A percentile compares a stretch with the other conserved stretches of the same genome.
Conservation (phyloP, 2,797 vertebrate species). For the Threskiornis aethiopicus region DNA sequence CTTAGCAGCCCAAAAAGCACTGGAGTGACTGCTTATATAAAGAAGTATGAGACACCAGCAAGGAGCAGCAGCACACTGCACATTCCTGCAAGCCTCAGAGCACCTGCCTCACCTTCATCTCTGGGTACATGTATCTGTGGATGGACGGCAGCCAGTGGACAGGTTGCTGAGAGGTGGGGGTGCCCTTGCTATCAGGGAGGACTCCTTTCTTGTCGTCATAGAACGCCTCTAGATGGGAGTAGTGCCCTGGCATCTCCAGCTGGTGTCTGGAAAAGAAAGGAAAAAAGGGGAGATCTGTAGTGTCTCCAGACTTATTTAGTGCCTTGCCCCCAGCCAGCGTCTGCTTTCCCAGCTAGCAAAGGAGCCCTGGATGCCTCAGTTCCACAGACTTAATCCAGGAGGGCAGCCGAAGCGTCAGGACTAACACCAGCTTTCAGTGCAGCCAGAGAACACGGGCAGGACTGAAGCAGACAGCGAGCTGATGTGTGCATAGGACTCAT, state of each 20-base stretch:
- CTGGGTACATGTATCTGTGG: constrained; percentile 96
- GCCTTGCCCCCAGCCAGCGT: neutral
- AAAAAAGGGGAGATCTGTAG: neutral
- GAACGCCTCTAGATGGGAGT: constrained; percentile 95
- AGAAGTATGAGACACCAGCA: neutral
- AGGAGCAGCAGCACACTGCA: neutral
- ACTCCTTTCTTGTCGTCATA: constrained; percentile 98
- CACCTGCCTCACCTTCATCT: constrained; percentile 90
- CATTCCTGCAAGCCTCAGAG: neutral
- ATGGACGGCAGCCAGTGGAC: constrained; percentile 85
- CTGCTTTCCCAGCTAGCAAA: neutral
- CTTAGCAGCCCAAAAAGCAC: neutral
- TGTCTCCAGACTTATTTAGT: neutral
- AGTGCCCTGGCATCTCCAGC: constrained; percentile 93
- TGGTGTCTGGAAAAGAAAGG: constrained; percentile 84
- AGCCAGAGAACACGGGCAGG: neutral
- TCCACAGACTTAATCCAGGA: neutral
- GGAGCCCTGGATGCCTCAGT: neutral
- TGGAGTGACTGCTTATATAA: neutral
- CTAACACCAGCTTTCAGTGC: neutral
- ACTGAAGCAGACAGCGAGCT: neutral
- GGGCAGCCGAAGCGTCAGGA: neutral
- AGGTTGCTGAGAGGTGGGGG: constrained; percentile 82
- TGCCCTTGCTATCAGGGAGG: constrained; percentile 83
- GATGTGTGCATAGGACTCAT: neutral